Evolutionary conservation across 1,140 invertebrate species (phyloP), one percentile per base, ranked within the genome.

Genomic region (Popillia japonica): DNA sequence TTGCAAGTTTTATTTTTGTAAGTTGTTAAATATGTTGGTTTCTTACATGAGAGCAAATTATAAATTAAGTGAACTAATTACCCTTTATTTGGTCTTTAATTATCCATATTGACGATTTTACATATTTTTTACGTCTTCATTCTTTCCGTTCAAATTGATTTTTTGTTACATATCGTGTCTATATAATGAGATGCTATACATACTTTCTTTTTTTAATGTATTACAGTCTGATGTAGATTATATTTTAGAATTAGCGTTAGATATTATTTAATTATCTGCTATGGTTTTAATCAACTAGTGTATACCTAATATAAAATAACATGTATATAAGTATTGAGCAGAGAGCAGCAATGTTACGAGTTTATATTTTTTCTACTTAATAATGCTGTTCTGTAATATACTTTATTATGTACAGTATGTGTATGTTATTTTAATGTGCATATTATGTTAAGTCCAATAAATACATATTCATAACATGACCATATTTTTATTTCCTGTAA

Each of bases 381-480:
- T 82, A 80, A 80, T 81, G 48, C 78, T 82, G 81, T 83, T 81
- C 82, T 80, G 79, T 81, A 80, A 80, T 76, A 81, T 80, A 78
- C 74, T 77, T 79, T 78, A 72, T 74, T 77, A 81, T 84, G 83
- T 84, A 84, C 82, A 84, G 83, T 82, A 79, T 80, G 72, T 84
- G 81, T 82, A 83, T 82, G 82, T 82, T 84, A 82, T 81, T 84
- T 82, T 83, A 81, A 82, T 84, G 82, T 84, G 82, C 80, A 82
- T 81, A 81, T 81, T 80, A 82, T 80, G 44, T 73, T 78, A 73
- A 78, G 41, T 17, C 17, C 40, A 74, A 74, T 74, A 74, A 74
- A 74, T 74, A n/a, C 72, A 74, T 74, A 74, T 74, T 68, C 61
- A 27, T 68, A 68, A 68, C 61, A 68, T 20, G 17, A 68, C 9